Evolutionary conservation across 2,797 vertebrate species (phyloP).

Genomic region (Poliocrania exsul): DNA sequence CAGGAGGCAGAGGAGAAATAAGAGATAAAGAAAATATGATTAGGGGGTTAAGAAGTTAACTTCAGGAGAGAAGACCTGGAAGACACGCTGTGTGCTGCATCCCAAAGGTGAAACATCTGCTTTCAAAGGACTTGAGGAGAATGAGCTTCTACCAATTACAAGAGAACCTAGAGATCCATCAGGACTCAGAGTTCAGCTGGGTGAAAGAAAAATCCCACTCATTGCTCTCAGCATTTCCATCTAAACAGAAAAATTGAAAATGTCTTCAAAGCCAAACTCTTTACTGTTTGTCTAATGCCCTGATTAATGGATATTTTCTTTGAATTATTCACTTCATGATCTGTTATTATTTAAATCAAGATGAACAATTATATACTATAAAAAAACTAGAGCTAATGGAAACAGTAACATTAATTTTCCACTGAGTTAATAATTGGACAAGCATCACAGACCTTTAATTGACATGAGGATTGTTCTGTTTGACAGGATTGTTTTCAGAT

Average conservation of each 20-base stretch:
- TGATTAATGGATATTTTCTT: neutral
- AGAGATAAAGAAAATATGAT: neutral
- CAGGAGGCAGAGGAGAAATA: neutral
- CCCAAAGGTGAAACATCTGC: neutral
- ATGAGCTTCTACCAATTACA: neutral
- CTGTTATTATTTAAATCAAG: neutral
- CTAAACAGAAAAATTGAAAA: constrained; percentile 1
- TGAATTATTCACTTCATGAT: neutral
- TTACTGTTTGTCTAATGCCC: neutral
- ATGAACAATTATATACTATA: neutral
- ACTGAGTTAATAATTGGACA: neutral
- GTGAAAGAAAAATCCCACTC: constrained; percentile 2
- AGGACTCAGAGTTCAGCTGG: neutral
- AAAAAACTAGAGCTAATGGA: neutral
- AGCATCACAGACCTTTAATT: neutral
- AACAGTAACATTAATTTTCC: neutral
- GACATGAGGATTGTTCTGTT: neutral
- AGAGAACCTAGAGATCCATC: neutral
- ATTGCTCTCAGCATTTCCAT: neutral
- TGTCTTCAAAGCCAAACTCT: neutral
- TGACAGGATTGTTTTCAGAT: neutral
- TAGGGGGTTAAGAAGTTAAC: neutral
- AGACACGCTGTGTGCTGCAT: neutral
- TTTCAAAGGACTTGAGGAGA: neutral
- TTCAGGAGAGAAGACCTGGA: neutral